Evolutionary conservation across 2,113 vertebrate genomes (phyloP).

Genomic region (Macrotis lagotis): DNA sequence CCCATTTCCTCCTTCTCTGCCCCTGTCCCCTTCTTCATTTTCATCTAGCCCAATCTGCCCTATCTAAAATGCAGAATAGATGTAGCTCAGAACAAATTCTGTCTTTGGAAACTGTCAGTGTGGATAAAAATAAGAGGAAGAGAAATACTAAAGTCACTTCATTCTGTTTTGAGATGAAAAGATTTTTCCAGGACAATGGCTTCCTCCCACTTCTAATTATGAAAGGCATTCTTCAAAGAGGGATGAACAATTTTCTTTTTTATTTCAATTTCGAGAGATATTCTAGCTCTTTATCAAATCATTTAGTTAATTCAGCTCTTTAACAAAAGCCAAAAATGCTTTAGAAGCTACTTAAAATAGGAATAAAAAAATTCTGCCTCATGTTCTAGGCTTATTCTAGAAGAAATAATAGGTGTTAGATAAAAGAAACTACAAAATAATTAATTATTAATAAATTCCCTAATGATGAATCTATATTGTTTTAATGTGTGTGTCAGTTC

Average conservation of each 20-base stretch:
- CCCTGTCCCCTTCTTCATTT: not conserved
- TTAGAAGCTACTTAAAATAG: not conserved
- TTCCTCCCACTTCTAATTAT: not conserved
- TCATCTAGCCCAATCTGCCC: not conserved
- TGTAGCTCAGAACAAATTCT: not conserved
- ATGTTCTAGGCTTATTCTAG: no score
- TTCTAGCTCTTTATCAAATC: not conserved
- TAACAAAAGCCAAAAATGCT: not conserved
- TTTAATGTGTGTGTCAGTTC: not conserved
- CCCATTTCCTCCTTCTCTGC: not conserved
- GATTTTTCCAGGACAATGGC: not conserved
- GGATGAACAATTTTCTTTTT: not conserved
- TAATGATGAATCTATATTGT: not conserved
- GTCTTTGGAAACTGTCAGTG: not conserved
- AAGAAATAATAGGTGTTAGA: not conserved
- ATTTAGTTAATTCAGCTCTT: not conserved
- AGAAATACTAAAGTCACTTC: not conserved
- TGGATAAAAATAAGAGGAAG: not conserved
- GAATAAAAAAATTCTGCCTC: not conserved
- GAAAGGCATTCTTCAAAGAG: not conserved
- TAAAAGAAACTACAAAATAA: not conserved
- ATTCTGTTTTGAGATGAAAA: slow-evolving; percentile 1
- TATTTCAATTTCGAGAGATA: not conserved
- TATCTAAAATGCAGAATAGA: not conserved
- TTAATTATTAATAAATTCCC: not conserved